Conservation (phyloP, 2,888 invertebrate genomes). For the Neoscelio sp. region DNA sequence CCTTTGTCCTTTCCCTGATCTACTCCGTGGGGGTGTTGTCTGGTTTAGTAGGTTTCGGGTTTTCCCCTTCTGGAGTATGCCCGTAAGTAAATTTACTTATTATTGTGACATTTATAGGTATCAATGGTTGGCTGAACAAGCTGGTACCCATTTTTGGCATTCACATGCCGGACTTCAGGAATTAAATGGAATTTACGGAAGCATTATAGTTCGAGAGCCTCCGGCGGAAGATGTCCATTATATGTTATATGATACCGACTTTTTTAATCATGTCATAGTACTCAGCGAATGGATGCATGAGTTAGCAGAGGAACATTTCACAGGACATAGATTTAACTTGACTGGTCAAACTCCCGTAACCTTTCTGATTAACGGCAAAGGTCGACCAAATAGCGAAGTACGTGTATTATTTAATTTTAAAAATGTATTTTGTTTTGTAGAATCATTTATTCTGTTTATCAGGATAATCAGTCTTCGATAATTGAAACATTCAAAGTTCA, state of each 20-base stretch:
- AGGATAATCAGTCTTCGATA: conserved; percentile 64
- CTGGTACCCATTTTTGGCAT: conserved; percentile 83
- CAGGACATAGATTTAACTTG: conserved; percentile 82
- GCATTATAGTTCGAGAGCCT: conserved; percentile 85
- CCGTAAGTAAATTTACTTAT: too few relatives aligned
- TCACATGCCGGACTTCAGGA: conserved; percentile 84
- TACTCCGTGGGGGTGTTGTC: too few relatives aligned
- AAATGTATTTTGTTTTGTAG: too few relatives aligned
- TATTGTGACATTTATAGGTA: conserved; percentile 73
- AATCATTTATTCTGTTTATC: background rate
- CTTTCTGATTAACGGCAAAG: conserved; percentile 80
- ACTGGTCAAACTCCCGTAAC: conserved; percentile 80
- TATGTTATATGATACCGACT: conserved; percentile 82
- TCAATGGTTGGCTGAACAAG: conserved; percentile 77
- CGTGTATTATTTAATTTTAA: background rate
- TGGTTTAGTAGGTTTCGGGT: too few relatives aligned
- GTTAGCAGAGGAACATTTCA: conserved; percentile 80
- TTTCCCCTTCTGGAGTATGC: too few relatives aligned
- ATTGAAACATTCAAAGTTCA: conserved; percentile 78
- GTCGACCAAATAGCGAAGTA: conserved; percentile 65
- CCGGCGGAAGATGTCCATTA: conserved; percentile 44
- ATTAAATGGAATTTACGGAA: conserved; percentile 86
- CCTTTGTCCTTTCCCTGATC: too few relatives aligned
- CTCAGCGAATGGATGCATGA: conserved; percentile 84
- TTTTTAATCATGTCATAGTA: conserved; percentile 84